Evolutionary conservation across 1,140 invertebrate species (phyloP), one percentile per base, ranked within the genome.

Genomic region (Rhyzopertha dominica): DNA sequence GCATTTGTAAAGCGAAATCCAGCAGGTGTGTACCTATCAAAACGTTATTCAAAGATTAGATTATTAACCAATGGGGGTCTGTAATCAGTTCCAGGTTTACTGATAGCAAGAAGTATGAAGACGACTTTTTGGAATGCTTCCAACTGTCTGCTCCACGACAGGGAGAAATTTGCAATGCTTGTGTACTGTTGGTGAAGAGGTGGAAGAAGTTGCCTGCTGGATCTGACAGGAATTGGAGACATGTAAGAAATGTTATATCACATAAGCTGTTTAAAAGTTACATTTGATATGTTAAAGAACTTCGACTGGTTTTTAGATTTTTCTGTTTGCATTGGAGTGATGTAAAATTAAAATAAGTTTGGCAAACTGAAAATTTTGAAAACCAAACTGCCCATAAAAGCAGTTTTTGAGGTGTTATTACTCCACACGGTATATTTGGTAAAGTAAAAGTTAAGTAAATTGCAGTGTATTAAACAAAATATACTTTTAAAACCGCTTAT

Each of bases 151-250:
- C 87, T 56, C 78, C 79, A 23, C 74, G 88, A 13, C 78, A 82
- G 29, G 88, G 88, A 7, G 88, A 91, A 67, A 90, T 92, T 46
- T 92, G 88, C 68, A 90, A 92, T 73, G 88, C 88, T 4, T 92
- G 88, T 67, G 88, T 91, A 1, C 71, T 91, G 13, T 67, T 91
- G 29, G 87, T 91, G 0, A 91, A 92, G 63, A 67, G 87, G 41
- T 91, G 83, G 78, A 90, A 90, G 66, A 89, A 90, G 56, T 67
- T 91, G 43, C 87, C 87, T 10, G 68, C 74, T 16, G 87, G 84
- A 42, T 87, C 82, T 47, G 79, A 79, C 53, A 70, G 85, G 16
- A 83, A 90, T 67, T 92, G 88, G 88, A 75, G 80, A 63, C 87
- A 92, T 72, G 88, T 90, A 72, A 81, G 81, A n/a, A n/a, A n/a